Evolutionary conservation across 2,797 vertebrate genomes (phyloP).

Genomic region (Adrianichthys oophorus): DNA sequence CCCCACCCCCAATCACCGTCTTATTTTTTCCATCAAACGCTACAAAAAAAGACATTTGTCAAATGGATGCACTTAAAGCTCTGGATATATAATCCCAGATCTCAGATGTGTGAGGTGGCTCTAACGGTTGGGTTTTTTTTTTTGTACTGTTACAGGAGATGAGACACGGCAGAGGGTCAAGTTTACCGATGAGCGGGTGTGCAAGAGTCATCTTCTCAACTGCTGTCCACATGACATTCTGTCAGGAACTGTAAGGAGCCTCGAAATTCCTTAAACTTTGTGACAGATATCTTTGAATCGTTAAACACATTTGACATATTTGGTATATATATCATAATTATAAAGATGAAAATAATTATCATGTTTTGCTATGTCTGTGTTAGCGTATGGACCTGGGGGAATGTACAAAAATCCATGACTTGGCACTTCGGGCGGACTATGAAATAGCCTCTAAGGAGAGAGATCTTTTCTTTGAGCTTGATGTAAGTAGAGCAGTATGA

Average conservation of each 20-base stretch:
- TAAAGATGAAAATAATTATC: not conserved
- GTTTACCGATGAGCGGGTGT: constrained; percentile 96
- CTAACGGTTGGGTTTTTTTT: constrained; percentile 44
- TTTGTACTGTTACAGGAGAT: constrained; percentile 90
- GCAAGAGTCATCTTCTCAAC: constrained; percentile 99
- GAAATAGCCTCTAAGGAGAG: constrained; percentile 98
- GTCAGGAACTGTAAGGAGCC: constrained; percentile 91
- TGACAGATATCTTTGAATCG: too few relatives aligned
- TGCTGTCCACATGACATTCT: constrained; percentile 99
- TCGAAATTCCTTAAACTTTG: too few relatives aligned
- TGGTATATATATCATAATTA: too few relatives aligned
- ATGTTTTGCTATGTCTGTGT: constrained; percentile 21
- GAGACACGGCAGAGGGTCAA: constrained; percentile 99
- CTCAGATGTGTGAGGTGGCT: constrained; percentile 51
- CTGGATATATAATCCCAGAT: constrained; percentile 55
- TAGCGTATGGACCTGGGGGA: constrained; percentile 99
- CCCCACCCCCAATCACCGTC: too few relatives aligned
- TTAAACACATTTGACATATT: too few relatives aligned
- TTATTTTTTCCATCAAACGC: too few relatives aligned
- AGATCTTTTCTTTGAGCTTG: constrained; percentile 97
- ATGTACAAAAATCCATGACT: constrained; percentile 97
- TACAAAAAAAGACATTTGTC: constrained; percentile 17
- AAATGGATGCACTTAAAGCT: constrained; percentile 32
- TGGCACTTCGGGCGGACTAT: constrained; percentile 97
- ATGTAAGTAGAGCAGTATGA: constrained; percentile 82